These are phyloP conservation scores for Peromyscus polionotus DNA, from an alignment of 2,113 vertebrate genomes.

Conservation along the genomic window DNA sequence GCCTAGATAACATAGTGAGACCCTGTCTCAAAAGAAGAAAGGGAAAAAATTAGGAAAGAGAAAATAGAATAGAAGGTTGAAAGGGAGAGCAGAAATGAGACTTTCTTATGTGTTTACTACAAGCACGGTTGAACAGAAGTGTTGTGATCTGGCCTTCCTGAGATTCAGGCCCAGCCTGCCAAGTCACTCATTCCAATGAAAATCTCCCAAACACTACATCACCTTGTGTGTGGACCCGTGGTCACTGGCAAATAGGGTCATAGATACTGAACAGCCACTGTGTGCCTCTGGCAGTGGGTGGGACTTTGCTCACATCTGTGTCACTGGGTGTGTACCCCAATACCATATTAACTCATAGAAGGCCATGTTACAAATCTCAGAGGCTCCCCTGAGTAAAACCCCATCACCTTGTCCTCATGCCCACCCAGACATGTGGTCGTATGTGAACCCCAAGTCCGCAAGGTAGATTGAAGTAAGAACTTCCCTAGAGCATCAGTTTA, in stretches of 20 bases:
- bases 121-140: background rate
- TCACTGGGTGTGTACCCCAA: background rate
- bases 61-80: background rate
- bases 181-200: background rate
- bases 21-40: background rate
- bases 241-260: background rate
- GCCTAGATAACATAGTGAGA: background rate
- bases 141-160: background rate
- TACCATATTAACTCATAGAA: background rate
- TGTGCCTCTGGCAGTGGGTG: background rate
- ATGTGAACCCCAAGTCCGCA: background rate
- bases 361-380: background rate
- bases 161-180: background rate
- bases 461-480: background rate
- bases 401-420: background rate
- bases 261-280: background rate
- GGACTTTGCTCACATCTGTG: background rate
- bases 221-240: background rate
- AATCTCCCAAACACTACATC: background rate
- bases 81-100: background rate
- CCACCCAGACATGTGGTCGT: background rate
- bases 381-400: background rate
- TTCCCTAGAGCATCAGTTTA: background rate
- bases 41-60: background rate
- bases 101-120: background rate